Base-by-base conservation (phyloP, 2,113 vertebrate genomes). In the Etheostoma spectabile region DNA sequence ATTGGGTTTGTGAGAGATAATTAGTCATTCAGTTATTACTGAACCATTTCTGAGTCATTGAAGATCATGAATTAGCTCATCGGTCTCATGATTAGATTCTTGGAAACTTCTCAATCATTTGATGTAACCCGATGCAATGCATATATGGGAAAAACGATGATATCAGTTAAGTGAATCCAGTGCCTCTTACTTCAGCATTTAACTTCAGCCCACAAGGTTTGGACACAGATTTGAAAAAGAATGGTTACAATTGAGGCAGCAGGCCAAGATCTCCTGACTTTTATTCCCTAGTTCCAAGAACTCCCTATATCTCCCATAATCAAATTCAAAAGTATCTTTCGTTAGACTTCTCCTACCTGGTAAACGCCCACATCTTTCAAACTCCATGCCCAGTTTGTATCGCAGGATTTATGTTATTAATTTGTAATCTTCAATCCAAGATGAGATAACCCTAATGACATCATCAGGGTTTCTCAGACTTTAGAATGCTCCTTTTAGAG, bases 11-110 rank as follows among this genome's bases (percentile, higher is more conserved):
- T 53, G 59, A 46, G 57, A 45, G 80, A 85, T 88, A 79, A 88
- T 92, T 80, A 88, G 52, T 74, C 73, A 63, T 64, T 68, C 49
- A 56, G 70, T 79, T 80, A 83, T 87, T 88, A 80, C 60, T 6
- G 79, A 70, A 55, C 53, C 81, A 81, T 74, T 71, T 68, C 63
- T 35, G 78, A 82, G 60, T 62, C 61, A 19, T 53, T 83, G 67
- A 86, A 83, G 81, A 83, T 84, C 61, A 22, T 4, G 59, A 82
- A 80, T 78, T 51, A 74, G 66, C 77, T 89, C 80, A 68, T 48
- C 3, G 15, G 60, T 72, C 52, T 57, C 67, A 76, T 84, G 75
- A 79, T 62, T 84, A 79, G 64, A 81, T 67, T 85, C 80, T 75
- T 74, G 62, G 80, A 90, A 86, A 82, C 30, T 30, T 49, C 35